Conservation (phyloP, 2,113 vertebrate species). For the Pogona vitticeps region DNA sequence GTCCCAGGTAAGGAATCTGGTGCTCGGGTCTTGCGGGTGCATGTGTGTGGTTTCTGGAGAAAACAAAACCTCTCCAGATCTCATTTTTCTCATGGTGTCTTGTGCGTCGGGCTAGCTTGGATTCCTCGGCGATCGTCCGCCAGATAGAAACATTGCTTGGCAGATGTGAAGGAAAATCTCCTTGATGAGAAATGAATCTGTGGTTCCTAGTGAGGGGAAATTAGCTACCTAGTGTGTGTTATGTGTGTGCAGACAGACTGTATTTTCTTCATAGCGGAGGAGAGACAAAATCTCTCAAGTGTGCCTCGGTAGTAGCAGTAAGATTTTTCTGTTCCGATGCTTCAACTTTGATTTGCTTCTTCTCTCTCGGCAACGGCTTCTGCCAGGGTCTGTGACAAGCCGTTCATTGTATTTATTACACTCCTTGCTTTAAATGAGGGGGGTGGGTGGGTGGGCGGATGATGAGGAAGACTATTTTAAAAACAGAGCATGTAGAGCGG, state of each 20-base stretch:
- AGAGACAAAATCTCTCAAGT: constrained; percentile 54
- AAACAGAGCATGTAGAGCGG: constrained; percentile 9
- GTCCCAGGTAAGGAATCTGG: constrained; percentile 90
- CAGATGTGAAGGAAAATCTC: constrained; percentile 52
- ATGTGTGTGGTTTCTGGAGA: not conserved
- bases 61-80: not conserved
- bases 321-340: constrained; percentile 69
- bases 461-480: not conserved
- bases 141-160: constrained; percentile 45
- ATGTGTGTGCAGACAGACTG: not conserved
- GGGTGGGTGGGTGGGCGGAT: no score
- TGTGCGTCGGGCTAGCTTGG: constrained; percentile 55
- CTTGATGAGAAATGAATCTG: not conserved
- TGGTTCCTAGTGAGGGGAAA: constrained; percentile 60
- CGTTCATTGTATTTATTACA: constrained; percentile 49
- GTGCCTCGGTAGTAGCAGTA: constrained; percentile 54
- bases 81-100: not conserved
- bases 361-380: constrained; percentile 49
- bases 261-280: not conserved
- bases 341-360: constrained; percentile 78
- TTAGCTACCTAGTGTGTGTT: constrained; percentile 26
- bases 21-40: not conserved
- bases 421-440: not conserved
- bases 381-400: constrained; percentile 39
- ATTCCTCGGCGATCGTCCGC: constrained; percentile 57